Evolutionary conservation across 2,797 vertebrate species (phyloP).

Genomic region (Thamnophis elegans): DNA sequence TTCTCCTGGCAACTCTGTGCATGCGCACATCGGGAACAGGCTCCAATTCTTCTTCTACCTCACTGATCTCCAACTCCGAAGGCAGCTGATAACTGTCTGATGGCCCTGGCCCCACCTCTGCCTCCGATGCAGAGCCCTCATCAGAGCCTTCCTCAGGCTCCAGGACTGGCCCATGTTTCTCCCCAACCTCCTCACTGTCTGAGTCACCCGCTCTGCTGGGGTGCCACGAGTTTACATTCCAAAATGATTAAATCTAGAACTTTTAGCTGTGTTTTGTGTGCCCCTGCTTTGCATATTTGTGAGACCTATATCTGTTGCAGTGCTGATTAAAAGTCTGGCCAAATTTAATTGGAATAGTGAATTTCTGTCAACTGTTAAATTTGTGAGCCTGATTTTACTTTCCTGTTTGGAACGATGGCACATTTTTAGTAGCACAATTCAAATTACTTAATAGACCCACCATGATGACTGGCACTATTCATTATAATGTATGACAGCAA

Average conservation of each 20-base stretch:
- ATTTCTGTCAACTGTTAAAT: neutral
- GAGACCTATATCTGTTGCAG: neutral
- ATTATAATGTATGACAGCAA: conserved; percentile 31
- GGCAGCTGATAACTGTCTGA: too few relatives aligned
- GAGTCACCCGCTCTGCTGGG: too few relatives aligned
- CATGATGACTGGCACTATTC: conserved; percentile 22
- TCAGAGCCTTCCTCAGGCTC: too few relatives aligned
- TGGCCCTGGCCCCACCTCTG: too few relatives aligned
- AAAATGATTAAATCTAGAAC: neutral
- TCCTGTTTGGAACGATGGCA: neutral
- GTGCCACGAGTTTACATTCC: too few relatives aligned
- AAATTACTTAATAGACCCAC: neutral
- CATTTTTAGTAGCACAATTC: neutral
- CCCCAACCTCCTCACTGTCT: too few relatives aligned
- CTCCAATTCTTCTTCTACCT: too few relatives aligned
- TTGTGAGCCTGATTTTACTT: neutral
- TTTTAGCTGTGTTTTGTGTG: neutral
- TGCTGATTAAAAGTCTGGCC: neutral
- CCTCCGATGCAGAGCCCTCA: too few relatives aligned
- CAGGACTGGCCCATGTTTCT: too few relatives aligned
- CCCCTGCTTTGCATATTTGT: neutral
- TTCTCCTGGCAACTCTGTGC: too few relatives aligned
- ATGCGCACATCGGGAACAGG: too few relatives aligned
- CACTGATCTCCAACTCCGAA: too few relatives aligned
- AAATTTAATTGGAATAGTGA: neutral